Evolutionary conservation across 2,888 invertebrate genomes (phyloP), one percentile per base, ranked within the genome.

Genomic region (Cantharis lateralis): DNA sequence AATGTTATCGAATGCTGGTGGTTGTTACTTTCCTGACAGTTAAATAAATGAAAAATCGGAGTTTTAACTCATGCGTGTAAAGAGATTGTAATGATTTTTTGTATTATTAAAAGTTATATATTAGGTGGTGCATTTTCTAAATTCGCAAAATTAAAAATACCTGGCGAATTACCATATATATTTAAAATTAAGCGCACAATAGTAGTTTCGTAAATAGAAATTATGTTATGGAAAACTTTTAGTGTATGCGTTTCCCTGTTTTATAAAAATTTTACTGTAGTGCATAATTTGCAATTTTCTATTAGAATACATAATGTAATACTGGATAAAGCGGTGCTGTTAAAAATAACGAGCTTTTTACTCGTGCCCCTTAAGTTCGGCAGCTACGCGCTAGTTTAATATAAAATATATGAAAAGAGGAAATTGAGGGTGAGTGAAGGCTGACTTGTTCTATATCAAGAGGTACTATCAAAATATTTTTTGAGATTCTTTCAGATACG

Each of bases 311-410:
- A 72, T 72, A 76, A 76, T 72, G 76, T 72, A 76, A 76, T 76
- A 76, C 72, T n/a, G 69, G 61, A 61, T 72, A 64, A 61, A 72
- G 76, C 76, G 70, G 66, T 69, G 72, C 76, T 66, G 72, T 76
- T 76, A 76, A 76, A 76, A 76, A 76, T 76, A 76, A 76, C 70
- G 76, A 76, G 76, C 76, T 76, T 76, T 76, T 75, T 68, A 71
- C 71, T 71, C 68, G 75, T 20, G 62, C 63, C 70, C 70, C 66
- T 76, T 72, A 76, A 76, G 76, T 72, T 76, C 72, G 76, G 76
- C 76, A 76, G 76, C 76, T 76, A 76, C 76, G 72, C 72, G 72
- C 72, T 76, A 76, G 76, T 76, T 76, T 76, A 76, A 76, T 76
- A 76, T 76, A 76, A 76, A 76, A 72, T 76, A 76, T 76, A 76